Evolutionary conservation across 2,113 vertebrate species (phyloP).

Genomic region (Athene cunicularia): DNA sequence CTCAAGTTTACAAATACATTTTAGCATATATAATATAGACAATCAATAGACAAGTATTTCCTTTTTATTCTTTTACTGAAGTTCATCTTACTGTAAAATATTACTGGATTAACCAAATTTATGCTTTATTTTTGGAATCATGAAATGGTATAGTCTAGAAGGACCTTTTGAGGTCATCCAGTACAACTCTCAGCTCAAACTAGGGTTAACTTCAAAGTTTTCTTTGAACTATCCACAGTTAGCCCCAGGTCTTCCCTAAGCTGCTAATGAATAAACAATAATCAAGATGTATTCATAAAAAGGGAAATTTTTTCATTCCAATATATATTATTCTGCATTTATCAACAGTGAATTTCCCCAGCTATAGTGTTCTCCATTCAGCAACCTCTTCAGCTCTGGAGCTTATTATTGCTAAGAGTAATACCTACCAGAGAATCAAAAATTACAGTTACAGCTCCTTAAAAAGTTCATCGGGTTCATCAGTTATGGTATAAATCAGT

Average conservation of each 20-base stretch:
- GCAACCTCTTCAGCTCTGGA: not conserved
- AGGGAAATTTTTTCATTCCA: not conserved
- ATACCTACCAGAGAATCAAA: not conserved
- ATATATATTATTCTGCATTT: not conserved
- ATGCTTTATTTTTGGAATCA: not conserved
- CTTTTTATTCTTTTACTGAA: not conserved
- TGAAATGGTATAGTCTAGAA: not conserved
- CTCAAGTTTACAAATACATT: not conserved
- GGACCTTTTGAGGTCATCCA: not conserved
- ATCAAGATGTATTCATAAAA: not conserved
- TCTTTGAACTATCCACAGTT: not conserved
- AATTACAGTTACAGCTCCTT: not conserved
- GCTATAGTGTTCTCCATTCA: not conserved
- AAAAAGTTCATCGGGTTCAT: not conserved
- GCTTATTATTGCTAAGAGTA: not conserved
- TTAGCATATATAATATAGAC: not conserved
- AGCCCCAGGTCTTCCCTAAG: not conserved
- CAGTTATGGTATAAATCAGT: not conserved
- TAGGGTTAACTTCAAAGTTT: not conserved
- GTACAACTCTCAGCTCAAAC: not conserved
- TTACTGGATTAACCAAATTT: not conserved
- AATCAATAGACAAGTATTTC: not conserved
- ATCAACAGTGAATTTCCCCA: not conserved
- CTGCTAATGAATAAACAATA: not conserved
- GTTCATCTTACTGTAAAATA: not conserved